Base-by-base conservation (phyloP, 2,113 vertebrate species). In the Grus americana region DNA sequence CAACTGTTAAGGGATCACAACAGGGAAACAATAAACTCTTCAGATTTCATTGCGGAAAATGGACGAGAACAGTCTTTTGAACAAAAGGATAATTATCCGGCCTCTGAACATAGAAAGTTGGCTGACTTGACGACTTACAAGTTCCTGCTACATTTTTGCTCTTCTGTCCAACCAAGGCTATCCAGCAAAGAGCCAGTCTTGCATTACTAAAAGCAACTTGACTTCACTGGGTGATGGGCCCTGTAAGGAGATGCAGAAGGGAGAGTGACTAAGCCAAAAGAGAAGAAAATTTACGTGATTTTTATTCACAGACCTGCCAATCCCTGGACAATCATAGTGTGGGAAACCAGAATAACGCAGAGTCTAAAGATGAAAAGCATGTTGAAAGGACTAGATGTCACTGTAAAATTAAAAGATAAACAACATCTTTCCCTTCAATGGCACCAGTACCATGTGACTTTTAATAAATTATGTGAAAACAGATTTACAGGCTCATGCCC, bases 391-490 rank as follows among this genome's bases (percentile, higher is more conserved):
- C 66, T 66, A 95, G 62, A 87, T 68, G 44, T 68, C 92, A 76
- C 20, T 73, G 46, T 22, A 79, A 88, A 91, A 86, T 54, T 65
- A 81, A 82, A 87, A 93, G 66, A 86, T 68, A 79, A 97, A 91
- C 36, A 75, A 63, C 61, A 85, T 90, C 66, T 46, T 90, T 86
- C 54, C 49, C 52, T 95, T 90, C 81, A 63, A 46, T 7, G 6
- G 78, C 68, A 89, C 40, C 49, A 36, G 23, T 44, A 79, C 57
- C 38, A 54, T 8, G 19, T 80, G 94, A 92, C 34, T 83, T 36
- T 30, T 58, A 90, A 94, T 62, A 94, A 93, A 94, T 82, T 76
- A 82, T 3, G 91, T 95, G 94, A 95, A 92, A 94, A 94, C 34
- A 79, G 87, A 88, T 95, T 96, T 95, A 93, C 78, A 92, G 81